These are phyloP conservation scores for Myrmophylax atrothorax DNA, from an alignment of 2,113 vertebrate genomes.

Conservation along the genomic window DNA sequence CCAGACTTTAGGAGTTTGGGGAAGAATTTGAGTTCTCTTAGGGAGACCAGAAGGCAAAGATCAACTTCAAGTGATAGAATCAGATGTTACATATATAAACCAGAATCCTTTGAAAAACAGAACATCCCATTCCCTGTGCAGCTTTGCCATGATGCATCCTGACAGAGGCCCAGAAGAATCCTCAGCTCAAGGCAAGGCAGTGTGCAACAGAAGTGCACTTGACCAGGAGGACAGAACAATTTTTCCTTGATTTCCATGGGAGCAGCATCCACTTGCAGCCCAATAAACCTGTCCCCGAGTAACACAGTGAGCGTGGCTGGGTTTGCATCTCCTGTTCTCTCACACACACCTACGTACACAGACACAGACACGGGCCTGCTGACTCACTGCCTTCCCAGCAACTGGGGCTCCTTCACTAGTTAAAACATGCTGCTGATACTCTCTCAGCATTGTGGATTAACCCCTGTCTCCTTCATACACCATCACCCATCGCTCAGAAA, in stretches of 20 bases:
- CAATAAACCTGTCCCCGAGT: neutral
- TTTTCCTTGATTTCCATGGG: neutral
- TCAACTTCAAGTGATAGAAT: constrained; percentile 18
- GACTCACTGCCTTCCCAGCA: constrained; percentile 62
- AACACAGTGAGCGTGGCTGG: fast-evolving
- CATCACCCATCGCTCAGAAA: constrained; percentile 15
- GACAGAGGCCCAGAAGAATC: constrained; percentile 37
- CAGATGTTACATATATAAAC: neutral
- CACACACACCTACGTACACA: constrained; percentile 27
- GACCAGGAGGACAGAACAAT: neutral
- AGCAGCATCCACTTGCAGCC: neutral
- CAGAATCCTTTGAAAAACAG: neutral
- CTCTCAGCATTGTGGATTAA: constrained; percentile 56
- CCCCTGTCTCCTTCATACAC: constrained; percentile 57
- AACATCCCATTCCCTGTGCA: fast-evolving
- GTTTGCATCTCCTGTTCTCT: neutral
- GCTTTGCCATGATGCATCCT: neutral
- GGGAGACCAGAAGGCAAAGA: constrained; percentile 26
- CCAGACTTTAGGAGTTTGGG: neutral
- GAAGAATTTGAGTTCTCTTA: neutral
- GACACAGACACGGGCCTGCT: neutral
- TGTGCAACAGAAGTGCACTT: fast-evolving
- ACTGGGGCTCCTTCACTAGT: constrained; percentile 14
- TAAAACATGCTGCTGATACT: constrained; percentile 38
- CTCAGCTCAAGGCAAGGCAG: neutral